Evolutionary conservation across 2,797 vertebrate species (phyloP).

Genomic region (Eremophila alpestris): DNA sequence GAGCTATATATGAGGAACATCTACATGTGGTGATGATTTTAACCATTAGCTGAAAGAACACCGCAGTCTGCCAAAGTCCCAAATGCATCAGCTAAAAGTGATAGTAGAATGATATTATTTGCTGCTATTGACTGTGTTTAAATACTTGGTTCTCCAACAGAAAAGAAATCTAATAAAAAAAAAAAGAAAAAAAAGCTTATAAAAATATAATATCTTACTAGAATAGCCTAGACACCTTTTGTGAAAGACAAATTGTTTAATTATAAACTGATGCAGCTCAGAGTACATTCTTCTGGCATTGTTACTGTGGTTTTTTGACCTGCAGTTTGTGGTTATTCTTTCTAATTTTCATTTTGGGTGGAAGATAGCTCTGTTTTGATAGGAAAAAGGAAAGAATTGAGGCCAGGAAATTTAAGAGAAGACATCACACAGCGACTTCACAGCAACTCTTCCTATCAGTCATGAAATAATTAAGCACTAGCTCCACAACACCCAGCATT

Average conservation of each 20-base stretch:
- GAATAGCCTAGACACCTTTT: neutral
- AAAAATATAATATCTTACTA: neutral
- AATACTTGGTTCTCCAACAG: neutral
- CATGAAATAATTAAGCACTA: neutral
- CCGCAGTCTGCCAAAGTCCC: neutral
- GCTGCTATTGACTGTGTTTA: neutral
- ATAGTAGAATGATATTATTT: neutral
- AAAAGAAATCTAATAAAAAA: neutral
- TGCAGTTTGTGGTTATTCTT: neutral
- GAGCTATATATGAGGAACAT: neutral
- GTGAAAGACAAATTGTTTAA: slow-evolving; percentile 38
- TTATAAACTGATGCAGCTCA: neutral
- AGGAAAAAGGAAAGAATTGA: neutral
- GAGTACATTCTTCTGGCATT: neutral
- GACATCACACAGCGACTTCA: neutral
- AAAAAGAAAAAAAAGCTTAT: neutral
- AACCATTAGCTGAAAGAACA: neutral
- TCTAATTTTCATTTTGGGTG: neutral
- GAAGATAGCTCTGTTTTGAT: neutral
- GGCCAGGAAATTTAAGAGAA: neutral
- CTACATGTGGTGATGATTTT: neutral
- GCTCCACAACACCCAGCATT: neutral
- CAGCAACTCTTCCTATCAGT: neutral
- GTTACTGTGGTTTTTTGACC: neutral
- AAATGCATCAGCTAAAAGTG: neutral